Evolutionary conservation across 2,888 invertebrate species (phyloP), one percentile per base, ranked within the genome.

Genomic region (Sphaerophoria taeniata): DNA sequence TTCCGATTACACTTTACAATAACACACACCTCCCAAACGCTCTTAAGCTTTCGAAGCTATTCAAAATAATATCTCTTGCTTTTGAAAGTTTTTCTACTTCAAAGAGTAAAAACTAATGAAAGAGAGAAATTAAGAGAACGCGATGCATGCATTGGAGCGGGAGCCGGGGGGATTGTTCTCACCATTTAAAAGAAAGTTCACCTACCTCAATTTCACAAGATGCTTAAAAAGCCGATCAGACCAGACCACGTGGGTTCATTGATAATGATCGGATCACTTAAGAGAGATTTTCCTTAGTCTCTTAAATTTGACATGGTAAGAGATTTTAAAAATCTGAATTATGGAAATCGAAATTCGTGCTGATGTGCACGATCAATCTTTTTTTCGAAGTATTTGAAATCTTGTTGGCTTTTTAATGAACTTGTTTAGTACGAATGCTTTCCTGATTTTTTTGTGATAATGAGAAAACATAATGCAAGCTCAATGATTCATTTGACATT

Each of bases 21-120:
- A 65, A 77, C 61, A 71, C 75, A 75, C 81, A 80, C 76, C 81
- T 73, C 81, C 76, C 69, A 63, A n/a, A 6, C 58, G 49, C 85
- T 85, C 85, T 85, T 85, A 76, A 72, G 49, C 53, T 60, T 47
- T 43, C 43, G 12, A 61, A 75, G 51, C n/a, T n/a, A 43, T 43
- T 43, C 14, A 49, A 53, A 24, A n/a, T 24, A 56, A 53, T 43
- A 9, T 5, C 34, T 49, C 47, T 49, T 65, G 49, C 7, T 65
- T 47, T 65, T 49, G 49, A 65, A 49, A 67, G 39, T 51, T 53
- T 53, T 33, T 63, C 16, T 11, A 1, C 39, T 6, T 7, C 7
- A 9, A 43, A 43, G 39, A 43, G 39, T n/a, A n/a, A n/a, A n/a
- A n/a, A n/a, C n/a, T n/a, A n/a, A 43, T 36, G 39, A 5, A 43